Evolutionary conservation across 2,113 vertebrate species (phyloP).

Genomic region (Acanthisitta chloris): DNA sequence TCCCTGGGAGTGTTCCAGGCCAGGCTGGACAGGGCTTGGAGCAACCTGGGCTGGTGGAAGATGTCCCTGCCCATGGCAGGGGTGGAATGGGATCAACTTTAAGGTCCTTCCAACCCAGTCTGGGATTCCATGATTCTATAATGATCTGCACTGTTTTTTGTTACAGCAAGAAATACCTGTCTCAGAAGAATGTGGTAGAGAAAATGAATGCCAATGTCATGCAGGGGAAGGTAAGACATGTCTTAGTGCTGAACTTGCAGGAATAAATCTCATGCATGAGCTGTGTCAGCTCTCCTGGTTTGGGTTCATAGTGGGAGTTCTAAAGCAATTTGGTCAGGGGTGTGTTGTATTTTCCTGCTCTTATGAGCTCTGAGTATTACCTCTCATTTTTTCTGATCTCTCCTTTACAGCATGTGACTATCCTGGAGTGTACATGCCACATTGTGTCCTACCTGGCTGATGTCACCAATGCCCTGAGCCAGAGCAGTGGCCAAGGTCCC

Average conservation of each 20-base stretch:
- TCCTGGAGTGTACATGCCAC: slow-evolving; percentile 95
- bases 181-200: slow-evolving; percentile 98
- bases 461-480: slow-evolving; percentile 92
- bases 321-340: accelerated
- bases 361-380: not conserved
- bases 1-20: not conserved
- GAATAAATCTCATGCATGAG: too few relatives aligned
- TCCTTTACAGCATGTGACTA: slow-evolving; percentile 82
- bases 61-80: not conserved
- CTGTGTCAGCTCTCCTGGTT: not conserved
- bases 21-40: accelerated
- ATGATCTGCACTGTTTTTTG: not conserved
- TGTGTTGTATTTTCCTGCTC: not conserved
- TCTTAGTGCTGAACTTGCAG: not conserved
- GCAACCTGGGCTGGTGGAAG: not conserved
- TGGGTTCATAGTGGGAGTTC: not conserved
- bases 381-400: not conserved
- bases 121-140: not conserved
- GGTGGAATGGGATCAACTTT: not conserved
- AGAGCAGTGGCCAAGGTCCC: slow-evolving; percentile 88
- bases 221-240: slow-evolving; percentile 88
- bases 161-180: slow-evolving; percentile 95
- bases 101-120: not conserved
- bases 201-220: slow-evolving; percentile 94
- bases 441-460: slow-evolving; percentile 97